These are phyloP conservation scores for Cheiracanthium punctorium DNA, from an alignment of 2,888 invertebrate genomes.

Conservation along the genomic window DNA sequence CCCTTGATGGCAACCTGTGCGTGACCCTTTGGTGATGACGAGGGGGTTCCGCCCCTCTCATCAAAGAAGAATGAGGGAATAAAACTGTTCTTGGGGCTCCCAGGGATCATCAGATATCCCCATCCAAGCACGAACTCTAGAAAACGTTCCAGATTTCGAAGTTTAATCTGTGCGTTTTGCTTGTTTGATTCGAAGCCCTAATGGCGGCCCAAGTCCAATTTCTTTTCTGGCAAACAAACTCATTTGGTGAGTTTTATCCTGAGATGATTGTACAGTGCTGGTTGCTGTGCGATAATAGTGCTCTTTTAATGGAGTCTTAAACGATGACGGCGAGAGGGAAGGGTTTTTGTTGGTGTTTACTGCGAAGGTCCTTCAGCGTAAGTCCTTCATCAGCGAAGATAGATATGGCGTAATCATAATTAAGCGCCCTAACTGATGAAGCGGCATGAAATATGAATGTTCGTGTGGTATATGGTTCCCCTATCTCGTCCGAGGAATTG, in stretches of 20 bases:
- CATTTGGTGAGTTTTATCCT: constrained; percentile 5
- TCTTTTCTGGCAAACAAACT: neutral
- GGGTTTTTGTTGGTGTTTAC: neutral
- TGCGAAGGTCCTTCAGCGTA: neutral
- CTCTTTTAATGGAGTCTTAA: constrained; percentile 11
- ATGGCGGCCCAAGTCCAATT: neutral
- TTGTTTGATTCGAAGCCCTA: neutral
- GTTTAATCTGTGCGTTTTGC: neutral
- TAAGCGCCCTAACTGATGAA: neutral
- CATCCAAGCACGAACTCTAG: neutral
- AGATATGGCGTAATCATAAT: neutral
- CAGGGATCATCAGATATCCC: constrained; percentile 7
- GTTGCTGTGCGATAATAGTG: neutral
- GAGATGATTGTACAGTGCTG: neutral
- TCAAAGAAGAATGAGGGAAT: neutral
- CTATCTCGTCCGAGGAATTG: too few species aligned
- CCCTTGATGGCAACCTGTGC: neutral
- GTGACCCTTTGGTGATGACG: constrained; percentile 6
- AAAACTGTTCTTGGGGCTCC: neutral
- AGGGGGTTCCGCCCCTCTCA: constrained; percentile 10
- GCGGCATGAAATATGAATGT: neutral
- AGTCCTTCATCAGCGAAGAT: neutral
- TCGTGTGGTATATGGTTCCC: neutral
- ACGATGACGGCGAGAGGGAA: neutral
- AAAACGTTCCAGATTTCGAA: constrained; percentile 3